Percentiles rank a stretch among this genome's conserved stretches.
Conservation (phyloP, 2,888 invertebrate genomes). For the Drosophila kambysellisi region DNA sequence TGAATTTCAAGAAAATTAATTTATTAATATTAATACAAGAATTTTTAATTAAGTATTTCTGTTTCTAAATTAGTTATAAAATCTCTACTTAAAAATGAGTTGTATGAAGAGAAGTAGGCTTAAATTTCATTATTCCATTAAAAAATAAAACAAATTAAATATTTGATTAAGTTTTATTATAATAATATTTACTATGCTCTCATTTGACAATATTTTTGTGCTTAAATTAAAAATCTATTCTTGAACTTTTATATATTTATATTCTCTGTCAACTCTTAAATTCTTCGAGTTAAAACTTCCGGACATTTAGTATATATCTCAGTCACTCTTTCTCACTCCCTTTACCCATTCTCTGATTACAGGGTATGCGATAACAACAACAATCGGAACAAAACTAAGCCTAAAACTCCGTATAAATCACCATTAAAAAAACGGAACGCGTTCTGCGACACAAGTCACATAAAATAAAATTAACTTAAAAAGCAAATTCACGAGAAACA, state of each 20-base stretch:
- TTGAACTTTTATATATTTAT: not conserved
- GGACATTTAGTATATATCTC: not conserved
- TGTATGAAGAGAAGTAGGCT: not conserved
- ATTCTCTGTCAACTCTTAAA: not conserved
- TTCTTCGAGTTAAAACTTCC: accelerated
- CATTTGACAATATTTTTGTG: accelerated
- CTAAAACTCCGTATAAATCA: constrained; percentile 66
- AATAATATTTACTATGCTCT: not conserved
- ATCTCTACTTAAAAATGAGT: not conserved
- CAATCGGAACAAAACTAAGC: not conserved
- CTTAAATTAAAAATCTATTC: not conserved
- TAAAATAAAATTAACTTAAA: constrained; percentile 85
- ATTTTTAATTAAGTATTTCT: not conserved
- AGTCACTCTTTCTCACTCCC: accelerated
- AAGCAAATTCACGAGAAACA: constrained; percentile 76
- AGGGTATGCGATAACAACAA: constrained; percentile 38
- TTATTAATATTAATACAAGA: not conserved
- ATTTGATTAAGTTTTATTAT: not conserved
- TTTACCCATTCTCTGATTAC: not conserved
- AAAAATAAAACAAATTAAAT: not conserved
- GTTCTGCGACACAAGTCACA: constrained; percentile 65
- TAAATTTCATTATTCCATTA: accelerated
- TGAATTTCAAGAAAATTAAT: accelerated
- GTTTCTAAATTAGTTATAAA: accelerated
- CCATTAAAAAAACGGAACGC: constrained; percentile 76